Conservation (phyloP, 2,888 invertebrate species). For the Elysia crispata region DNA sequence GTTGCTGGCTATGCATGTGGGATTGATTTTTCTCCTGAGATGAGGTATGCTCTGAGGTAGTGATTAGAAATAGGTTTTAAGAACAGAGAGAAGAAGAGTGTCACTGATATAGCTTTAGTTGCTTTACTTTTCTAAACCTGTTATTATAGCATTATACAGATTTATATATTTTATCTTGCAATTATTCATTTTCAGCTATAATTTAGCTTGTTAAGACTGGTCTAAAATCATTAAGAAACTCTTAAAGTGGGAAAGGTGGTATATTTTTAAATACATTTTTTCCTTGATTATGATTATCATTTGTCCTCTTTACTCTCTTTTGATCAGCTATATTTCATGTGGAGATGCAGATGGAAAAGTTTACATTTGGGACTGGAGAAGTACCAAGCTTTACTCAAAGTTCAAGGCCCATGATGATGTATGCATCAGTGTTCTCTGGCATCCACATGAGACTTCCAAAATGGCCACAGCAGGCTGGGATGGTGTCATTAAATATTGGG, state of each 20-base stretch:
- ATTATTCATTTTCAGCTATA: no score
- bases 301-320: neutral
- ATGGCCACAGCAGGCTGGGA: constrained; percentile 99
- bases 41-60: constrained; percentile 84
- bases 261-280: neutral
- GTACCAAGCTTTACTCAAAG: constrained; percentile 97
- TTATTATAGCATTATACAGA: no score
- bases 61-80: no score
- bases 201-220: no score
- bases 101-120: no score
- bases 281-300: neutral
- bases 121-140: no score
- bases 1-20: constrained; percentile 98
- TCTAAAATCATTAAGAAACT: neutral
- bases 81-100: no score
- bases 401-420: constrained; percentile 99
- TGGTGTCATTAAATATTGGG: constrained; percentile 98
- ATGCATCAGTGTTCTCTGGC: constrained; percentile 96
- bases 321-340: constrained; percentile 91
- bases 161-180: neutral
- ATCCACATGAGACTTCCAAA: constrained; percentile 98
- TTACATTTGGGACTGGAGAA: constrained; percentile 99
- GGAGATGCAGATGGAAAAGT: constrained; percentile 99
- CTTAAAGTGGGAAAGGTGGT: no score
- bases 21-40: constrained; percentile 98